Conservation (phyloP, 2,113 vertebrate species). For the Oceanites oceanicus region DNA sequence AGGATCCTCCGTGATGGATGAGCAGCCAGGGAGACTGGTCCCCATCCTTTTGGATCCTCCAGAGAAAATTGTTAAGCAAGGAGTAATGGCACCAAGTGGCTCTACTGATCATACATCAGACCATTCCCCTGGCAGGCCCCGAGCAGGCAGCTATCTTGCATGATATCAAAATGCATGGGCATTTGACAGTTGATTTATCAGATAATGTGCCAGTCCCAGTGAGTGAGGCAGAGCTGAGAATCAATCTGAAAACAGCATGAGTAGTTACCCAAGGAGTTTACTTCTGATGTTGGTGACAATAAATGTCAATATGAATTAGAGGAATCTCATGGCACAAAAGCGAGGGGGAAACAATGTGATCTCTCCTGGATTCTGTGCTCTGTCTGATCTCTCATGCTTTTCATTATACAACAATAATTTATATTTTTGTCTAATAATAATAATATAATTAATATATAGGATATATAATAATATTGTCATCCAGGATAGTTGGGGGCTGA, state of each 20-base stretch:
- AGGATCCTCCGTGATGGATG: conserved; percentile 28
- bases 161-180: conserved; percentile 9
- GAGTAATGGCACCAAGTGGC: conserved; percentile 1
- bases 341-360: not conserved
- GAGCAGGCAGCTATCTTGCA: not conserved
- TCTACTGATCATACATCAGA: conserved; percentile 37
- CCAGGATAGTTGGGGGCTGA: not conserved
- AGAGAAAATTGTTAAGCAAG: conserved; percentile 36
- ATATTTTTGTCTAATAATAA: not conserved
- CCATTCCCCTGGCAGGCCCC: not conserved
- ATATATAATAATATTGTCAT: not conserved
- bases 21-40: not conserved
- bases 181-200: conserved; percentile 59
- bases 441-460: not conserved
- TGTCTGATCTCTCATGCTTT: not conserved
- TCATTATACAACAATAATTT: not conserved
- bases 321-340: not conserved
- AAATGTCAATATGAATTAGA: conserved; percentile 16
- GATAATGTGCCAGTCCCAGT: conserved; percentile 8
- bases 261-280: conserved; percentile 20
- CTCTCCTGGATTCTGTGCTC: not conserved
- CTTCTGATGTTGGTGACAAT: not conserved
- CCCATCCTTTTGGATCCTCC: not conserved
- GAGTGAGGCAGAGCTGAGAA: conserved; percentile 23
- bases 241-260: conserved; percentile 12